Evolutionary conservation across 2,888 invertebrate species (phyloP), one percentile per base, ranked within the genome.

Genomic region (Mystacides longicornis): DNA sequence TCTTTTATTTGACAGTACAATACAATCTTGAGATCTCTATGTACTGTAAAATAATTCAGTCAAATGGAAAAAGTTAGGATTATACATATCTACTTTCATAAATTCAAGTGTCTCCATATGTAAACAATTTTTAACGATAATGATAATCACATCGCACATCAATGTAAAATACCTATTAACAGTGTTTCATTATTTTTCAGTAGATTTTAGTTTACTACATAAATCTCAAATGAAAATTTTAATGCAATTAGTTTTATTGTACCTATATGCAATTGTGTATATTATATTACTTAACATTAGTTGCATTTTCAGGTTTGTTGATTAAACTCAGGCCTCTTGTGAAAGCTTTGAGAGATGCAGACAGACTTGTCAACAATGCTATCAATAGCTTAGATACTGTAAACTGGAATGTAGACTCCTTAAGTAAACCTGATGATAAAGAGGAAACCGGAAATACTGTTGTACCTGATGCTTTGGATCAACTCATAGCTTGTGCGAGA

Each of bases 401-500:
- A 55, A 85, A 87, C 65, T 93, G 93, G 93, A 85, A 86, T 14
- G 75, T 87, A 2, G 83, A 85, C 19, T 73, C 81, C 45, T 72
- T 91, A 56, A 71, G 74, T 48, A 75, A 75, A 59, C 73, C 69
- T 57, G 73, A 75, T 54, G 77, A 77, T 62, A 65, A 75, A 60
- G 68, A 78, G 57, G 65, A 73, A 57, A 56, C 64, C 63, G 68
- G 66, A 58, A 78, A 77, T 1, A 80, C 78, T 63, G 78, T 76
- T 47, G 82, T 81, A 59, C 86, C 87, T 18, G 93, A 94, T 70
- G 88, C 90, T 33, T 75, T 96, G 42, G 94, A 94, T 71, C 91
- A 92, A 69, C 78, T 97, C 57, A 86, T 94, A 60, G 87, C 89
- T 9, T 89, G 92, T 66, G 87, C 93, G 16, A 81, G 90, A 67